Base-by-base conservation (phyloP, 2,888 invertebrate species). In the Ectemnius lituratus region DNA sequence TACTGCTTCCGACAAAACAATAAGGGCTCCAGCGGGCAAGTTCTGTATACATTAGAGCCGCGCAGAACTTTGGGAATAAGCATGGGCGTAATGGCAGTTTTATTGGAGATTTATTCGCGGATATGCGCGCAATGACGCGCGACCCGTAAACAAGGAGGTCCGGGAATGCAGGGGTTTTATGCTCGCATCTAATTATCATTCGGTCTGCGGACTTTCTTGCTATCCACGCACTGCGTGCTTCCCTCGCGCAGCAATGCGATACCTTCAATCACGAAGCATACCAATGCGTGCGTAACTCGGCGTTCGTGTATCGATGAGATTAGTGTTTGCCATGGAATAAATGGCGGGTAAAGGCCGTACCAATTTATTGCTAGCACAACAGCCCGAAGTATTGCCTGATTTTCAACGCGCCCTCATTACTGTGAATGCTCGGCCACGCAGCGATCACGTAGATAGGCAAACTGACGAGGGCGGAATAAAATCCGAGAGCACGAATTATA, bases 31-130 rank as follows among this genome's bases (percentile, higher is more conserved):
- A 27, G 61, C 56, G n/a, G 71, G 20, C 69, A 69, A 81, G 76
- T 82, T 80, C 85, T 79, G 75, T 47, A 65, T 84, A 78, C 80
- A 83, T 78, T 79, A 81, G 82, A 80, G 60, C 75, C 67, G 70
- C 64, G 56, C 57, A 73, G 70, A 87, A 88, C 82, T 88, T 88
- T 76, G 74, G 81, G 79, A 78, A 87, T 88, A 88, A 88, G 87
- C 86, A 88, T 87, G 84, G 86, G 78, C 84, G 83, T 87, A 88
- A 88, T 82, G 88, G 84, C 85, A 84, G 83, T 88, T 87, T 88
- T 88, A 88, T 87, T 81, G 85, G 79, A 79, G 80, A 87, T 88
- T 88, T 88, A 88, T 88, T 86, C 84, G 80, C 58, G 45, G 82
- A 73, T 74, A 81, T 82, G 81, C 81, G 82, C 63, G 82, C 88